Evolutionary conservation across 2,797 vertebrate species (phyloP).

Genomic region (Mus minutoides): DNA sequence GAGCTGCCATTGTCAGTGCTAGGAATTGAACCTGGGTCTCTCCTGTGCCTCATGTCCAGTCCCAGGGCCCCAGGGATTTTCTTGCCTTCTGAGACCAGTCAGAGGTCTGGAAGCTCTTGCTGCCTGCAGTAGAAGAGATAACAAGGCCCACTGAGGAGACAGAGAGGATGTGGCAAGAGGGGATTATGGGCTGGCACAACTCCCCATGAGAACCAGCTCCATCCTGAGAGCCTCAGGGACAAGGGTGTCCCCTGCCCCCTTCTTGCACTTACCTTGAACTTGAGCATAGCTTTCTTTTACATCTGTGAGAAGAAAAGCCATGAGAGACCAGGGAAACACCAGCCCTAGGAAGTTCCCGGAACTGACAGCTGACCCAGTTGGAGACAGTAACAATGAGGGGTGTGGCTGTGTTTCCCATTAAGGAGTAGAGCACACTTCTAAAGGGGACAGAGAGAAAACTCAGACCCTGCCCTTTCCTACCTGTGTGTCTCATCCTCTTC

Average conservation of each 20-base stretch:
- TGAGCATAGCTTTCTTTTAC: neutral
- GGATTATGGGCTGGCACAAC: neutral
- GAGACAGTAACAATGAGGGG: too few relatives aligned
- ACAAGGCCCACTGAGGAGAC: neutral
- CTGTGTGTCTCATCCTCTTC: neutral
- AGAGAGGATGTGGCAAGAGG: neutral
- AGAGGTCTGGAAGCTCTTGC: neutral
- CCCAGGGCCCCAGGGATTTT: neutral
- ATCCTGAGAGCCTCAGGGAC: neutral
- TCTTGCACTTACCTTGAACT: neutral
- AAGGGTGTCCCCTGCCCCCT: too few relatives aligned
- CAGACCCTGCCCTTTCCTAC: neutral
- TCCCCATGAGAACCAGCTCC: neutral
- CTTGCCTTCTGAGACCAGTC: neutral
- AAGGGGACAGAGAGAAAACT: neutral
- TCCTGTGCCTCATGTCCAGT: neutral
- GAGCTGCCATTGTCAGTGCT: too few relatives aligned
- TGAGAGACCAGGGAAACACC: neutral
- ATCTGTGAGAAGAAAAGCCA: neutral
- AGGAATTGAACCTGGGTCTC: too few relatives aligned
- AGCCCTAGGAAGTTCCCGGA: neutral
- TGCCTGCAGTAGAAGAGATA: neutral
- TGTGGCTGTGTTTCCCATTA: neutral
- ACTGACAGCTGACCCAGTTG: neutral
- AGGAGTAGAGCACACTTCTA: neutral